Percentiles rank a stretch among this genome's conserved stretches.
These are phyloP conservation scores for Anguilla japonica DNA, from an alignment of 2,113 vertebrate species.

Conservation along the genomic window DNA sequence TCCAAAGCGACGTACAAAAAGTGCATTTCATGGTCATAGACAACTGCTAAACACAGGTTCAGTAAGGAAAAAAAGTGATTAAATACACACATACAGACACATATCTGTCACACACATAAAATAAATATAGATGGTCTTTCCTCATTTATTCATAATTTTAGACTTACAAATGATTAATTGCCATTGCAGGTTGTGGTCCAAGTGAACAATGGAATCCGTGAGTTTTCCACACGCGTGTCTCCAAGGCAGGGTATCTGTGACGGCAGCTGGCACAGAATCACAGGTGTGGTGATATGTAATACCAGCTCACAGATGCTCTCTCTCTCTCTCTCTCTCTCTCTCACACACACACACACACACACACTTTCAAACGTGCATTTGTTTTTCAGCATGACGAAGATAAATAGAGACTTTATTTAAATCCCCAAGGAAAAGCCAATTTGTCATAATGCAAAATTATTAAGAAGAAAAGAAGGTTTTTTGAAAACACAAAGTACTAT, in stretches of 20 bases:
- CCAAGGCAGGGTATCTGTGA: slow-evolving; percentile 80
- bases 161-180: slow-evolving; percentile 8
- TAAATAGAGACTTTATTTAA: too few species aligned
- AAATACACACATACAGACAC: background rate
- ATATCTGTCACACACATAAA: background rate
- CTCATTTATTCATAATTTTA: background rate
- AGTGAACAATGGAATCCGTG: slow-evolving; percentile 78
- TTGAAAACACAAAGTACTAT: too few species aligned
- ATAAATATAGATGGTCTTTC: background rate
- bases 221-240: slow-evolving; percentile 82
- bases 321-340: background rate
- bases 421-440: too few species aligned
- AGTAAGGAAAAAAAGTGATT: too few species aligned
- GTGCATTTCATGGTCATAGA: too few species aligned
- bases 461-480: too few species aligned
- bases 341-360: too few species aligned
- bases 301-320: background rate
- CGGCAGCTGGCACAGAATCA: slow-evolving; percentile 87
- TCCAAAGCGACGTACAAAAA: too few species aligned
- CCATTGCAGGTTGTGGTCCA: slow-evolving; percentile 80
- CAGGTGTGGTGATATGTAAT: slow-evolving; percentile 69
- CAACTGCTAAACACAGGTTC: background rate
- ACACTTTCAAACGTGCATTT: background rate
- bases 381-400: too few species aligned
- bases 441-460: too few species aligned